Percentiles rank a stretch among this genome's conserved stretches.
These are phyloP conservation scores for Eupithecia inturbata DNA, from an alignment of 2,888 invertebrate species.

Conservation along the genomic window DNA sequence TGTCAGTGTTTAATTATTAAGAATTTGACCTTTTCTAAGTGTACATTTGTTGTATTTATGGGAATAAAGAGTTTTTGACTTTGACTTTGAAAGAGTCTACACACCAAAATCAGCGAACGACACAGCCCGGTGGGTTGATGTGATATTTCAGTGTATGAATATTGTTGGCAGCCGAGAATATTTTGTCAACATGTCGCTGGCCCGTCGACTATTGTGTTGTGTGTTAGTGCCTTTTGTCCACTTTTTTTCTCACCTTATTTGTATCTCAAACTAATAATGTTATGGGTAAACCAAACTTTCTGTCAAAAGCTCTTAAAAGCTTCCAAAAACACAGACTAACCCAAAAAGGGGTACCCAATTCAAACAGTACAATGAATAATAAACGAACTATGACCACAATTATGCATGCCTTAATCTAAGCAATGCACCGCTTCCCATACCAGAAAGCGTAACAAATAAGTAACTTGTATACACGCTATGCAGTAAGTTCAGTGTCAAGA, in stretches of 20 bases:
- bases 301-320: not conserved
- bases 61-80: too few relatives aligned
- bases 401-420: conserved; percentile 1
- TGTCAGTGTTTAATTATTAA: too few relatives aligned
- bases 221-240: too few relatives aligned
- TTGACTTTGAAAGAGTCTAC: too few relatives aligned
- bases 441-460: conserved; percentile 49
- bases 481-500: conserved; percentile 53
- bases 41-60: too few relatives aligned
- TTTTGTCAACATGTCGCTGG: not conserved
- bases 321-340: not conserved
- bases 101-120: too few relatives aligned
- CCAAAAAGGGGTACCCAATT: not conserved
- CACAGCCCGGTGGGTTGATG: too few relatives aligned
- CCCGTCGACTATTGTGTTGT: not conserved
- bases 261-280: too few relatives aligned
- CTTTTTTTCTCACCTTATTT: too few relatives aligned
- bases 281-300: too few relatives aligned
- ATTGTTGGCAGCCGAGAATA: not conserved
- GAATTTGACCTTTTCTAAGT: too few relatives aligned
- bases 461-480: conserved; percentile 42
- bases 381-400: conserved; percentile 3
- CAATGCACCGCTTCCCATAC: conserved; percentile 20
- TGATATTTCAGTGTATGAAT: too few relatives aligned
- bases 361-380: not conserved